Conservation (phyloP, 2,113 vertebrate species). For the Osmerus eperlanus region DNA sequence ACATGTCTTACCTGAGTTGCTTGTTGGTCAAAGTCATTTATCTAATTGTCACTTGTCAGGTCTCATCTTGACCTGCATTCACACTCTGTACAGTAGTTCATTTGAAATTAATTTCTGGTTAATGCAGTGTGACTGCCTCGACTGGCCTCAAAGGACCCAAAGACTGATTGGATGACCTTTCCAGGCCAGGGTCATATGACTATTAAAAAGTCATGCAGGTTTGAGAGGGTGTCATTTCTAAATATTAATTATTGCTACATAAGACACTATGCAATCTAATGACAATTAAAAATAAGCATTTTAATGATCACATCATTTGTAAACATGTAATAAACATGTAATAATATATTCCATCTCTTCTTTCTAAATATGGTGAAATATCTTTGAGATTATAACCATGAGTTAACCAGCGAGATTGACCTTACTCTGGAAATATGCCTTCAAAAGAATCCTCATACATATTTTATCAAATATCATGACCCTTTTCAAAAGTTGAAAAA, state of each 20-base stretch:
- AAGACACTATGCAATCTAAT: too few species aligned
- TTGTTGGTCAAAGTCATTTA: constrained; percentile 35
- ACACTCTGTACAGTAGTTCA: constrained; percentile 32
- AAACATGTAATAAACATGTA: too few species aligned
- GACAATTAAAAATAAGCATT: too few species aligned
- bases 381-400: too few species aligned
- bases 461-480: constrained; percentile 22
- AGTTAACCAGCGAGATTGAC: too few species aligned
- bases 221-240: too few species aligned
- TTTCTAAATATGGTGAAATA: neutral
- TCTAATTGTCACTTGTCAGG: constrained; percentile 50
- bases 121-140: constrained; percentile 32
- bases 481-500: constrained; percentile 43
- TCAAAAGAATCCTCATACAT: too few species aligned
- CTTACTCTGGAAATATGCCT: too few species aligned
- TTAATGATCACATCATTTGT: neutral
- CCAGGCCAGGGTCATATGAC: constrained; percentile 29
- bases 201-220: neutral
- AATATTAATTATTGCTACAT: too few species aligned
- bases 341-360: neutral
- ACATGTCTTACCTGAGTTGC: neutral
- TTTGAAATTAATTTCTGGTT: constrained; percentile 42
- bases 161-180: constrained; percentile 37
- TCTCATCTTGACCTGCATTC: constrained; percentile 37
- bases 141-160: constrained; percentile 19